Evolutionary conservation across 2,888 invertebrate genomes (phyloP).

Genomic region (Amiota communis): DNA sequence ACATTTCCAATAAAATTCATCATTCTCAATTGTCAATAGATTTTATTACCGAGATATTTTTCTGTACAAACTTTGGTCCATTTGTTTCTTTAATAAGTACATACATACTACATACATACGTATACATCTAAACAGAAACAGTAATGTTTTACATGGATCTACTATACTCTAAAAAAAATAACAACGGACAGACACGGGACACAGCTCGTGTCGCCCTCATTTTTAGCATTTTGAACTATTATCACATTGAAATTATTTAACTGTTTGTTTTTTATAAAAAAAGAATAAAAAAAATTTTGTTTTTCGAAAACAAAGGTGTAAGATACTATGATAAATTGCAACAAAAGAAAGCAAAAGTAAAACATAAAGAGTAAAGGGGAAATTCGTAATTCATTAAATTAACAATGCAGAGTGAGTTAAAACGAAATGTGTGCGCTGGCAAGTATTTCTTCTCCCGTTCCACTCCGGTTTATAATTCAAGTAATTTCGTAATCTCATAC

Average conservation of each 20-base stretch:
- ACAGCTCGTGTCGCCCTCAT: not conserved
- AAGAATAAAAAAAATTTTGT: not conserved
- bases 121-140: not conserved
- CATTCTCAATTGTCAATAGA: not conserved
- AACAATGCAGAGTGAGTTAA: constrained; percentile 20
- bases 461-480: constrained; percentile 50
- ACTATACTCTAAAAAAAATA: not conserved
- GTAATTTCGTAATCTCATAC: constrained; percentile 62
- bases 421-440: not conserved
- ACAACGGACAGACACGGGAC: not conserved
- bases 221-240: constrained; percentile 24
- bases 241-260: constrained; percentile 18
- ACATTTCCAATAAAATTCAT: not conserved
- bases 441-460: not conserved
- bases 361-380: not conserved
- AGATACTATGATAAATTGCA: constrained; percentile 3
- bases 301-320: not conserved
- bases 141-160: no score
- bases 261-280: constrained; percentile 6
- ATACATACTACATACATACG: no score
- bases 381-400: constrained; percentile 18
- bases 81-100: not conserved
- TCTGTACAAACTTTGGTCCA: constrained; percentile 1
- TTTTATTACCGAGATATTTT: not conserved
- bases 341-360: not conserved